A percentile compares a stretch with the other conserved stretches of the same genome.
Evolutionary conservation across 2,797 vertebrate species (phyloP).

Genomic region (Melanotaenia maccullochi): DNA sequence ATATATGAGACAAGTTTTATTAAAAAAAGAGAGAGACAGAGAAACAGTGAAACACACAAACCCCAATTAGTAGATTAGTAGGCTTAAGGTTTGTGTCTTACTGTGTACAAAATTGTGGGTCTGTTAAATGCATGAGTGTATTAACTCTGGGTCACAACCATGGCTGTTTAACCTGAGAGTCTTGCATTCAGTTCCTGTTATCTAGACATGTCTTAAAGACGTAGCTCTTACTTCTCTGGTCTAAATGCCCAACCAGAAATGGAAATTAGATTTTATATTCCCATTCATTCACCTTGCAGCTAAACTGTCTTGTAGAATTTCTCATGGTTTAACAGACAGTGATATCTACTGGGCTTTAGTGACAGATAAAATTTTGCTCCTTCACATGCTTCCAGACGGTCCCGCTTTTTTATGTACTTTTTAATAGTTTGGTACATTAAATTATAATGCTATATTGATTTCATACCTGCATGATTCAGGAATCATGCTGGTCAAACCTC

Average conservation of each 20-base stretch:
- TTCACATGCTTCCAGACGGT: background rate
- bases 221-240: background rate
- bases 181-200: background rate
- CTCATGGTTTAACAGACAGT: background rate
- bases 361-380: background rate
- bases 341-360: background rate
- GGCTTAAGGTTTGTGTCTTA: background rate
- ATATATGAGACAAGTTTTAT: constrained; percentile 21
- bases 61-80: constrained; percentile 22
- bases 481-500: background rate
- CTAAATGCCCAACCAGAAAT: background rate
- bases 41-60: constrained; percentile 37
- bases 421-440: too few species aligned
- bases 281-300: background rate
- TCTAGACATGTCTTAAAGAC: background rate
- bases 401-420: background rate
- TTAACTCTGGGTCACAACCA: background rate
- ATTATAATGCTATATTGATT: too few species aligned
- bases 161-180: background rate
- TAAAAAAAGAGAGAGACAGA: background rate
- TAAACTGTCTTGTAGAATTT: background rate
- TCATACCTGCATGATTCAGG: too few species aligned
- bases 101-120: background rate
- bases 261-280: background rate
- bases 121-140: background rate